A percentile compares a stretch with the other conserved stretches of the same genome.
Evolutionary conservation across 2,113 vertebrate genomes (phyloP).

Genomic region (Muscicapa adusta): DNA sequence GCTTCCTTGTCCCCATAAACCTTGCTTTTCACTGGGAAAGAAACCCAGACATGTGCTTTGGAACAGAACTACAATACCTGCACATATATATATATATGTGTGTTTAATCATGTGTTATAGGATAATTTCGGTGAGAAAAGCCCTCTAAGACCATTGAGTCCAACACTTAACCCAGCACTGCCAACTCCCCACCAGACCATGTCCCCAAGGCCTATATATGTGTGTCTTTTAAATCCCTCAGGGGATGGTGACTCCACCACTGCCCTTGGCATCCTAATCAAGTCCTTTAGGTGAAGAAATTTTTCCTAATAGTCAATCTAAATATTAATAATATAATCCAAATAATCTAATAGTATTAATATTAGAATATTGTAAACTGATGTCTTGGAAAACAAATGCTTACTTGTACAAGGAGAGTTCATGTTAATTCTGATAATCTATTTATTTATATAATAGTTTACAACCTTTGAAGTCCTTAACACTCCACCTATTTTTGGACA

Average conservation of each 20-base stretch:
- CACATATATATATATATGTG: rapidly evolving
- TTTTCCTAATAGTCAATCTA: background rate
- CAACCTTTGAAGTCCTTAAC: background rate
- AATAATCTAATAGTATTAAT: background rate
- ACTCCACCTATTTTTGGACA: background rate
- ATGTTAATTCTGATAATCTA: background rate
- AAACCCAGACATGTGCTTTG: background rate
- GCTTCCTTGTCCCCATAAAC: background rate
- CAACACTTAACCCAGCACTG: background rate
- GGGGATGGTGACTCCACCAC: background rate
- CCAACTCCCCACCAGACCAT: no score
- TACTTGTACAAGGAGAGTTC: background rate
- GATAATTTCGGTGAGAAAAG: background rate
- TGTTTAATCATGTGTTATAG: background rate
- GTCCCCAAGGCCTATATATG: background rate
- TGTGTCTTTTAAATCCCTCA: background rate
- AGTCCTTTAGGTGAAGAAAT: background rate
- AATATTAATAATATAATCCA: background rate
- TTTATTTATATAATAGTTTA: background rate
- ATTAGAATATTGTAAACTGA: background rate
- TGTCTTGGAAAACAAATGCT: background rate
- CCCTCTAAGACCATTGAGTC: background rate
- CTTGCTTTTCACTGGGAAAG: background rate
- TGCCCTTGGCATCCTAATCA: background rate
- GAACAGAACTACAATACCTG: background rate